Evolutionary conservation across 2,888 invertebrate genomes (phyloP), one percentile per base, ranked within the genome.

Genomic region (Oegoconia quadripuncta): DNA sequence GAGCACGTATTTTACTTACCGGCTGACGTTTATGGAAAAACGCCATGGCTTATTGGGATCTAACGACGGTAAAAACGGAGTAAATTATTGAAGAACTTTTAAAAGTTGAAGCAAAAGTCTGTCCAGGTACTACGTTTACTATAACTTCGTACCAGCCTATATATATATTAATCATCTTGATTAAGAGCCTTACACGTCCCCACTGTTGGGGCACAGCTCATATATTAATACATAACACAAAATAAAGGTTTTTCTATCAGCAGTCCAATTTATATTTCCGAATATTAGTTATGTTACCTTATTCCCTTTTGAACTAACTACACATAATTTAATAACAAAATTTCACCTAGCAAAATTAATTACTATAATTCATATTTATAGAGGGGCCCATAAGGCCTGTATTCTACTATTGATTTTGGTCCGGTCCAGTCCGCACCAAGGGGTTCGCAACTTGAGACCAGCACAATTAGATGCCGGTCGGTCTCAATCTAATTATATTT

Each of bases 401-500:
- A 74, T 6, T 71, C 74, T 71, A 66, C 64, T 80, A 80, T 81
- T 72, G 83, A 84, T 84, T 81, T 77, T 73, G 60, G 50, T 49
- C 55, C 46, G 55, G 42, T 46, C 55, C 50, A 39, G 47, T 60
- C 56, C 61, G 66, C 66, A 70, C 67, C 71, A 66, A 61, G 69
- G 64, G 72, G 65, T 48, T 60, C 65, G 79, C 67, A 81, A 84
- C 82, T 79, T 80, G 83, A 84, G 82, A 80, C 77, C 74, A 62
- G 73, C 72, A 80, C 83, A 83, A 83, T 83, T 83, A 83, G 78
- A 67, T 66, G 61, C 58, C 68, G 68, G 72, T 57, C 68, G 68
- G 72, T 70, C 78, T 74, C 74, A 69, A 83, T 81, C 76, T 84
- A 84, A 86, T 86, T 86, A 84, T 83, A 84, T 82, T 80, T 81